These are phyloP conservation scores for Plemyria rubiginata DNA, from an alignment of 2,888 invertebrate species.

Conservation along the genomic window DNA sequence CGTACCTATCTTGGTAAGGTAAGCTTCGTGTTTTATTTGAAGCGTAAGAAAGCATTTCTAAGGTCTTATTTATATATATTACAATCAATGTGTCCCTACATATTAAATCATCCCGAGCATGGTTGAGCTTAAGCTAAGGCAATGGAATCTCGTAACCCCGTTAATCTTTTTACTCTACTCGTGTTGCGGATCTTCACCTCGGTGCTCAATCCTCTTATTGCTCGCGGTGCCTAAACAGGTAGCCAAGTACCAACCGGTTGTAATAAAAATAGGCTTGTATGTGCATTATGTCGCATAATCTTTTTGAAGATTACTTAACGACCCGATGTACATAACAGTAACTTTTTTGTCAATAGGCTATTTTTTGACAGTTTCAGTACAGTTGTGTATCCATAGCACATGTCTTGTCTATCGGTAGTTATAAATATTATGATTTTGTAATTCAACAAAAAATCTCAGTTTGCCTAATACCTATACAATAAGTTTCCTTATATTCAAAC, in stretches of 20 bases:
- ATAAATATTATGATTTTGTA: not conserved
- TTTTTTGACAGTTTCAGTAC: conserved; percentile 1
- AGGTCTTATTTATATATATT: no score
- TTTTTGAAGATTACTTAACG: conserved; percentile 10
- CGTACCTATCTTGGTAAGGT: not conserved
- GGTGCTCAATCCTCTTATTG: conserved; percentile 56
- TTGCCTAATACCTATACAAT: conserved; percentile 15
- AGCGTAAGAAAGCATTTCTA: conserved; percentile 10
- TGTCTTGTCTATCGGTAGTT: not conserved
- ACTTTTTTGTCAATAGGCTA: not conserved
- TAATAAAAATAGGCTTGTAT: conserved; percentile 43
- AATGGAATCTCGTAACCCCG: conserved; percentile 71
- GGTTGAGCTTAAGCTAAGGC: conserved; percentile 39
- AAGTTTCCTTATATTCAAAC: conserved; percentile 34
- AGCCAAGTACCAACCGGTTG: conserved; percentile 54
- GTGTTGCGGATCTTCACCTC: conserved; percentile 67
- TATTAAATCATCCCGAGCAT: conserved; percentile 23
- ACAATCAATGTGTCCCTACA: no score
- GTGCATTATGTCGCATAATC: conserved; percentile 33
- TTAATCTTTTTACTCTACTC: conserved; percentile 72
- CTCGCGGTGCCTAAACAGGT: conserved; percentile 46
- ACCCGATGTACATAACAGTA: conserved; percentile 10
- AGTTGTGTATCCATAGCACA: not conserved
- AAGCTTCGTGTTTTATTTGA: not conserved
- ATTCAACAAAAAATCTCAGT: conserved; percentile 12